Conservation (phyloP, 2,113 vertebrate genomes). For the Nerophis lumbriciformis region DNA sequence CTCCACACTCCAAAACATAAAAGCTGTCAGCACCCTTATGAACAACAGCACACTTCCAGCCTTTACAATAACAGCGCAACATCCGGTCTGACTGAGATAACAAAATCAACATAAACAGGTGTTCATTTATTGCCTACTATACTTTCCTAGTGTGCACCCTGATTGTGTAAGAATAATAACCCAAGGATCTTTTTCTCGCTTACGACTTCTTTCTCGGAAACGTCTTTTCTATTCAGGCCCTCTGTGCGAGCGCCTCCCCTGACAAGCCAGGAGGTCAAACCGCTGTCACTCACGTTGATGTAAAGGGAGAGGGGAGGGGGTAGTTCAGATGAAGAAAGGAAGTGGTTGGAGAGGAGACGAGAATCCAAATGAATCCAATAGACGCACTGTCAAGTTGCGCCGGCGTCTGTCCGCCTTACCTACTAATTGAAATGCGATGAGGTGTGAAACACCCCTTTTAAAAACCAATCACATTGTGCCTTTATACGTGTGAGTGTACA, state of each 20-base stretch:
- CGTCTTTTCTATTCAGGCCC: constrained; percentile 37
- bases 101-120: no score
- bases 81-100: no score
- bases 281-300: constrained; percentile 62
- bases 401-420: constrained; percentile 38
- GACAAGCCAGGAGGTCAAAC: constrained; percentile 60
- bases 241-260: constrained; percentile 47
- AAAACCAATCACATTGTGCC: constrained; percentile 60
- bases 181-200: neutral
- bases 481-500: constrained; percentile 33
- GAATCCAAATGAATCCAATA: constrained; percentile 69
- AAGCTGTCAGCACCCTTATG: no score
- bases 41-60: no score
- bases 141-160: no score
- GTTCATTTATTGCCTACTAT: no score
- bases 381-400: constrained; percentile 55
- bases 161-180: no score
- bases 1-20: no score
- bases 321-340: constrained; percentile 52
- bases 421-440: constrained; percentile 72
- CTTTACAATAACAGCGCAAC: no score
- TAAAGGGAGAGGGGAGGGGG: constrained; percentile 39
- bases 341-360: constrained; percentile 55
- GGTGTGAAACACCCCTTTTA: constrained; percentile 69
- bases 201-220: constrained; percentile 10